Base-by-base conservation (phyloP, 2,113 vertebrate genomes). In the Anolis carolinensis region DNA sequence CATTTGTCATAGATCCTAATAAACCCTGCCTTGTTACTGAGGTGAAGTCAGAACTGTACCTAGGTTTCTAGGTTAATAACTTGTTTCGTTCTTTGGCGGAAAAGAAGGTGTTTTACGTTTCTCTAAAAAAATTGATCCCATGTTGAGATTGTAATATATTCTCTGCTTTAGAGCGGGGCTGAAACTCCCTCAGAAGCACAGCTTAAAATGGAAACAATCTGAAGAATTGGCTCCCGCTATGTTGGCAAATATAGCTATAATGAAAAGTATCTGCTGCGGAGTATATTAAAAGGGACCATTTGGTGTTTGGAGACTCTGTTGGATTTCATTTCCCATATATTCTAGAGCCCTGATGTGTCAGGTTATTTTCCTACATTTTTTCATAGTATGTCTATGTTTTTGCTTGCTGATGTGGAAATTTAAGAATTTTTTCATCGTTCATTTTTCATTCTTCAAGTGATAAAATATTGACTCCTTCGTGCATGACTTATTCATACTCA, bases 51-150 rank as follows among this genome's bases (percentile, higher is more conserved):
- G 90, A 91, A 88, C 88, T 91, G 32, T 86, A 87, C 85, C 85
- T 91, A 85, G 21, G 83, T 88, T 89, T 94, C 89, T 88, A 92
- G 79, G 90, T 93, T 93, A 95, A 93, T n/a, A 83, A 68, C 10
- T 86, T 91, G 88, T 83, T 82, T 68, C 92, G 88, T 91, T 91
- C 86, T 87, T 89, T 93, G 92, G 0, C 0, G 71, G 82, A 87
- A 93, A 89, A 88, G 86, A 92, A 89, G 59, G 71, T 86, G 20
- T 73, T 90, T 91, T 88, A 87, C 82, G 89, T 92, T 83, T 18
- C 78, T 83, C 85, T 7, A 55, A 85, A 90, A 94, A 91, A 89
- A 92, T 84, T 81, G 50, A 13, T 91, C 88, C 88, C 91, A 83
- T 36, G 27, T 39, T 86, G 70, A 39, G 87, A 89, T 87, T 63